Evolutionary conservation across 1,140 invertebrate genomes (phyloP).

Genomic region (Eulimnadia texana): DNA sequence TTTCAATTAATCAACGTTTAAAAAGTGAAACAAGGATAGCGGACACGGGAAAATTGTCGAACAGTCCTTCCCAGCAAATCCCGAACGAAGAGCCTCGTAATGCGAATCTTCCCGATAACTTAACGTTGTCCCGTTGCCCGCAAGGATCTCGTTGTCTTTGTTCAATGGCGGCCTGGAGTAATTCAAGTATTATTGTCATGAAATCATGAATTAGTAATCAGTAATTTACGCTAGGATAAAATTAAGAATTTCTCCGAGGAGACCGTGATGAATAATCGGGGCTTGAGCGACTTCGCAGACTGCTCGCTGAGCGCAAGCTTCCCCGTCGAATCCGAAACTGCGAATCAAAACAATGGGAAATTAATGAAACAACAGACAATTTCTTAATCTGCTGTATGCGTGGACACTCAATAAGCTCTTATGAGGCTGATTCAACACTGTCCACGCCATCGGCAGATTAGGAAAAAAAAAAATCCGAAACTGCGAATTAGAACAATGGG

Average conservation of each 20-base stretch:
- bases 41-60: background rate
- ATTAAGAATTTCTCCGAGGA: background rate
- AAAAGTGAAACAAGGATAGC: background rate
- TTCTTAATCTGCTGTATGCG: too few species aligned
- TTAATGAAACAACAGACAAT: background rate
- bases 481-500: too few species aligned
- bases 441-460: too few species aligned
- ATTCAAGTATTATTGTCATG: too few species aligned
- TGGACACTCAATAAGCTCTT: too few species aligned
- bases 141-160: background rate
- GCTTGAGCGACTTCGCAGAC: constrained; percentile 12
- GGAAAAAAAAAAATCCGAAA: too few species aligned
- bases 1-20: too few species aligned
- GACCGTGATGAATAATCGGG: background rate
- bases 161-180: too few species aligned
- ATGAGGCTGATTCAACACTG: too few species aligned
- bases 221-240: constrained; percentile 2
- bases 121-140: background rate
- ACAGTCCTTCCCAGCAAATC: background rate
- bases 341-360: background rate
- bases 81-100: background rate
- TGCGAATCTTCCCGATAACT: background rate
- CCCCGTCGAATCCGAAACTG: constrained; percentile 11
- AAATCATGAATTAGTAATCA: too few species aligned
- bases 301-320: constrained; percentile 1